Evolutionary conservation across 1,140 invertebrate species (phyloP), one percentile per base, ranked within the genome.

Genomic region (Ips typographus): DNA sequence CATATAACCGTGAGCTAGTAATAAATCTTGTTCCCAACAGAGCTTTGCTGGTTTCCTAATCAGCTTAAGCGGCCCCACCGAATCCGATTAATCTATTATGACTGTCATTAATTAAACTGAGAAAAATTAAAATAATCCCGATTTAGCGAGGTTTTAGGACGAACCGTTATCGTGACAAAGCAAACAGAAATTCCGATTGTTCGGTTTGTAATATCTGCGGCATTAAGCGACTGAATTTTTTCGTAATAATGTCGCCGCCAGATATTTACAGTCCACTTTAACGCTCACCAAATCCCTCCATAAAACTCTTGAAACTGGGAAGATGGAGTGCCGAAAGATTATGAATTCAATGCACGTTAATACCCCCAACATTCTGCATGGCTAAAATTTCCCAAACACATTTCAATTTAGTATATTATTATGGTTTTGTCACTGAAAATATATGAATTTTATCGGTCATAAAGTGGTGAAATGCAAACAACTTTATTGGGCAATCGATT

Each of bases 241-340:
- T 59, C 57, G 57, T 59, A 59, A 59, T 59, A 59, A 40, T 40
- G 57, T 40, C 57, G 57, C 57, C 40, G 5, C 5, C 40, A 40
- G 57, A 40, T 59, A 59, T 59, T 59, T 59, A 40, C 57, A 59
- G 57, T 59, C 40, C 57, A 40, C 57, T 59, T 59, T 22, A 22
- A 22, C 22, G 22, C 22, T 59, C 6, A 38, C 7, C 57, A 40
- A 59, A 59, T 40, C 57, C 57, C 57, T 59, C 38, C 57, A 59
- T 59, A 59, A 59, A 59, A 7, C 57, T 40, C 57, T 59, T 59
- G 57, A 22, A 22, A 22, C 22, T 22, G 22, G 22, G 22, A 22
- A 22, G 22, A 22, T 22, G 22, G 22, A 22, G 22, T 22, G 22
- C 22, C 22, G 22, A 22, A 22, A 22, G 22, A 22, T 22, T 22